Conservation (phyloP, 2,797 vertebrate genomes). For the Sebastes variabilis region DNA sequence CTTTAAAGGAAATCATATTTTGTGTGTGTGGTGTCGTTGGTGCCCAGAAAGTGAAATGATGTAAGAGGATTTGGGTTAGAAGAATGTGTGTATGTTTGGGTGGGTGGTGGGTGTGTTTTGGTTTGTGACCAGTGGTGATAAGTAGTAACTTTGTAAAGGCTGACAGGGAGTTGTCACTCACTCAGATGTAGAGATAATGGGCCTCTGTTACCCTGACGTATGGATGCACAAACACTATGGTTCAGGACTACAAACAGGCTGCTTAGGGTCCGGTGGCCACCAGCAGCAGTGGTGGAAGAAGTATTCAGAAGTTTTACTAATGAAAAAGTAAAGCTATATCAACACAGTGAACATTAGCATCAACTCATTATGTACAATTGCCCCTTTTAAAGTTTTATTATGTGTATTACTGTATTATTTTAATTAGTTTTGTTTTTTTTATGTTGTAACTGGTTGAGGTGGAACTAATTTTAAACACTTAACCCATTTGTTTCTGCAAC, state of each 20-base stretch:
- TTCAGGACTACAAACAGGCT: background rate
- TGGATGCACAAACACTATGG: background rate
- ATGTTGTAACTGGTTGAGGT: background rate
- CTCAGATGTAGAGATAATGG: conserved; percentile 16
- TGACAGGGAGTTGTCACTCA: conserved; percentile 37
- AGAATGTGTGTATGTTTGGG: background rate
- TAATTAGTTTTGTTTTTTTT: background rate
- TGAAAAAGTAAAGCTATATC: background rate
- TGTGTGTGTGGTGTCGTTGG: background rate
- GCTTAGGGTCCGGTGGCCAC: background rate
- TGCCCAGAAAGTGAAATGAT: background rate
- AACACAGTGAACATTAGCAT: background rate
- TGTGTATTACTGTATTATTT: background rate
- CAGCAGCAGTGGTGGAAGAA: background rate
- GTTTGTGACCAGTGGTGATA: conserved; percentile 15
- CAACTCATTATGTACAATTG: background rate
- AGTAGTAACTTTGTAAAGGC: background rate
- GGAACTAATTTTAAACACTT: background rate
- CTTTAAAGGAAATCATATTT: background rate
- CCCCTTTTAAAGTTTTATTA: background rate
- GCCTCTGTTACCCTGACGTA: background rate
- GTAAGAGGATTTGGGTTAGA: background rate
- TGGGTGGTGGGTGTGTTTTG: background rate
- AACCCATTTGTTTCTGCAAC: too few relatives aligned
- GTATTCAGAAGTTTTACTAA: too few relatives aligned